phyloP scores from a whole-genome alignment of 2,797 vertebrate genomes.

The Sciurus carolinensis region DNA sequence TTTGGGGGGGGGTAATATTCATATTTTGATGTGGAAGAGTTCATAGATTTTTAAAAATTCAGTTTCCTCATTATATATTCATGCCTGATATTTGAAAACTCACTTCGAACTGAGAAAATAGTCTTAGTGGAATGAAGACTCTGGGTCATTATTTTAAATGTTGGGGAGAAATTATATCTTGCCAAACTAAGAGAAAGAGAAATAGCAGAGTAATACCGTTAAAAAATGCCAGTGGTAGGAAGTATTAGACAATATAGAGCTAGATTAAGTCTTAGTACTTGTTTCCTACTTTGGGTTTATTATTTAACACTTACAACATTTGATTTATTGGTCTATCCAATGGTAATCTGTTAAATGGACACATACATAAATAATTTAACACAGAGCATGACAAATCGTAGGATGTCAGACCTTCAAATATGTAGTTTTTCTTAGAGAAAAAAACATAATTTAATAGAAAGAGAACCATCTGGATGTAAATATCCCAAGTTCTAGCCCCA shows the following conservation, averaged over 20 bases:
- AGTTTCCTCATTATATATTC: slow-evolving; percentile 16
- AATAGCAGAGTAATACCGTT: neutral
- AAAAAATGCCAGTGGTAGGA: neutral
- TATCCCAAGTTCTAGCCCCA: neutral
- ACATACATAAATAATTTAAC: neutral
- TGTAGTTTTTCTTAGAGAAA: slow-evolving; percentile 28
- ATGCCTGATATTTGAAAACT: slow-evolving; percentile 54
- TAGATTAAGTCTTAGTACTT: neutral
- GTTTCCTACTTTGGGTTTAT: neutral
- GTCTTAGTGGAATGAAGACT: slow-evolving; percentile 53
- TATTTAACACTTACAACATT: neutral
- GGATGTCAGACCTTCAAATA: neutral
- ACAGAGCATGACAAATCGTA: neutral
- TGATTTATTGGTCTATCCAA: neutral
- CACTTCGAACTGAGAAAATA: slow-evolving; percentile 51
- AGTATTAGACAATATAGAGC: neutral
- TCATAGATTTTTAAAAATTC: neutral
- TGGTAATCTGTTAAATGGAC: neutral
- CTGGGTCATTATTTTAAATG: slow-evolving; percentile 39
- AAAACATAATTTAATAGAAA: slow-evolving; percentile 46
- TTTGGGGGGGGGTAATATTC: neutral
- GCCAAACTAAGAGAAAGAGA: slow-evolving; percentile 37
- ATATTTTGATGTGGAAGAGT: slow-evolving; percentile 38
- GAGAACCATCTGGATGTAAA: neutral
- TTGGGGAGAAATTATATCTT: slow-evolving; percentile 32